Conservation (phyloP, 2,113 vertebrate species). For the Damaliscus lunatus region DNA sequence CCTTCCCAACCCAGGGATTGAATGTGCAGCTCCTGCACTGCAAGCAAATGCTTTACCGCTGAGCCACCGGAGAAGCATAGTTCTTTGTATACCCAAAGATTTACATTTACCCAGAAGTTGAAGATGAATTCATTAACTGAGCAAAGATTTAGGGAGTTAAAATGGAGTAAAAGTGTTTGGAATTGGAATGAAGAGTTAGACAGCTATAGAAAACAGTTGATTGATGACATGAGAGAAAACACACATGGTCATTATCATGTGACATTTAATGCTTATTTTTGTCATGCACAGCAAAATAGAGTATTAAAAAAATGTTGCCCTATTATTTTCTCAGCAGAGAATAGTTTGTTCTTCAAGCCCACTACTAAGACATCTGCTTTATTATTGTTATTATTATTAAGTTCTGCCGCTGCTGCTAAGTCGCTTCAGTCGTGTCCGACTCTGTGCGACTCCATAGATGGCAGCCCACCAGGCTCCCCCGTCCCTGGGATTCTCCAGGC, state of each 20-base stretch:
- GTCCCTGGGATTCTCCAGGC: not conserved
- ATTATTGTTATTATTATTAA: not conserved
- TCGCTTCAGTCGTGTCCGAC: not conserved
- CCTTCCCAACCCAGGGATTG: not conserved
- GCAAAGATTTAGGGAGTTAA: not conserved
- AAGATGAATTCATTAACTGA: not conserved
- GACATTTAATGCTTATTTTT: not conserved
- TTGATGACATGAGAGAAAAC: not conserved
- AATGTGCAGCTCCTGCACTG: not conserved
- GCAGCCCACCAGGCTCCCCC: not conserved
- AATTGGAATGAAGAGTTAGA: not conserved
- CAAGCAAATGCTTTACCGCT: not conserved
- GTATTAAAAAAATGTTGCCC: not conserved
- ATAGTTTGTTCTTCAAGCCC: not conserved
- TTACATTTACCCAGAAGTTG: not conserved
- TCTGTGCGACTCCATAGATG: rapidly evolving
- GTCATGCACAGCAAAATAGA: not conserved
- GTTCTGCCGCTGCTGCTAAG: not conserved
- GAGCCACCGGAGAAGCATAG: not conserved
- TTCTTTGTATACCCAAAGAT: not conserved
- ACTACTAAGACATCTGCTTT: not conserved
- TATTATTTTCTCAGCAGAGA: conserved; percentile 3
- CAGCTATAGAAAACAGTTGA: not conserved
- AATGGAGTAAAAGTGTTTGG: not conserved
- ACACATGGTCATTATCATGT: not conserved